Conservation (phyloP, 2,113 vertebrate genomes). For the Xiphophorus couchianus region DNA sequence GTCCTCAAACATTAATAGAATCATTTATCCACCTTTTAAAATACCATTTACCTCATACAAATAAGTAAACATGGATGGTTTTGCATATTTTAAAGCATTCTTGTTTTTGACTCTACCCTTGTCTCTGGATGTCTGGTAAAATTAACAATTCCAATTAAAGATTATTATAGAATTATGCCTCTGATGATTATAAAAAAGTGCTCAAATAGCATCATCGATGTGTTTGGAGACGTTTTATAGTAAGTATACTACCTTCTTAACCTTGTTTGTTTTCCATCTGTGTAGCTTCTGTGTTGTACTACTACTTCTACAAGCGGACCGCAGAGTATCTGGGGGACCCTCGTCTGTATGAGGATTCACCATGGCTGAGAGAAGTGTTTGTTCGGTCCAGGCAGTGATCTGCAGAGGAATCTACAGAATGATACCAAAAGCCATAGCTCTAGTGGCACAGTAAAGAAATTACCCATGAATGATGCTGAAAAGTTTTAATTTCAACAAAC, state of each 20-base stretch:
- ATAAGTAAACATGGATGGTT: no score
- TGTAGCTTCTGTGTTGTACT: conserved; percentile 89
- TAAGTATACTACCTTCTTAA: no score
- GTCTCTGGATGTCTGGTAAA: neutral
- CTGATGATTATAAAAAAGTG: neutral
- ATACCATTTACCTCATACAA: neutral
- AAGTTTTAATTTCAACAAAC: neutral
- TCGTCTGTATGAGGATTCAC: conserved; percentile 90
- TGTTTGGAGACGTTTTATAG: no score
- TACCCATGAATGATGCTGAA: neutral
- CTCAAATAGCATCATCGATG: neutral
- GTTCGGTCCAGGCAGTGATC: conserved; percentile 78
- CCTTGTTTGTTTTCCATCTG: conserved; percentile 2
- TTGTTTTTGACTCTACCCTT: neutral
- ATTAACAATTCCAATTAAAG: neutral
- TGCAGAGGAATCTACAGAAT: neutral
- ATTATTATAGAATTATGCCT: neutral
- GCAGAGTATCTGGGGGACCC: conserved; percentile 89
- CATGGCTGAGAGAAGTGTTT: conserved; percentile 90
- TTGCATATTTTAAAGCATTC: no score
- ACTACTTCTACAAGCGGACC: conserved; percentile 93
- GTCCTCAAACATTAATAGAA: neutral
- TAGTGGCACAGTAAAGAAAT: neutral
- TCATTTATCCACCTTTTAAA: neutral
- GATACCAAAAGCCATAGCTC: neutral